These are phyloP conservation scores for Cherax quadricarinatus DNA, from an alignment of 1,140 invertebrate species.

Conservation along the genomic window DNA sequence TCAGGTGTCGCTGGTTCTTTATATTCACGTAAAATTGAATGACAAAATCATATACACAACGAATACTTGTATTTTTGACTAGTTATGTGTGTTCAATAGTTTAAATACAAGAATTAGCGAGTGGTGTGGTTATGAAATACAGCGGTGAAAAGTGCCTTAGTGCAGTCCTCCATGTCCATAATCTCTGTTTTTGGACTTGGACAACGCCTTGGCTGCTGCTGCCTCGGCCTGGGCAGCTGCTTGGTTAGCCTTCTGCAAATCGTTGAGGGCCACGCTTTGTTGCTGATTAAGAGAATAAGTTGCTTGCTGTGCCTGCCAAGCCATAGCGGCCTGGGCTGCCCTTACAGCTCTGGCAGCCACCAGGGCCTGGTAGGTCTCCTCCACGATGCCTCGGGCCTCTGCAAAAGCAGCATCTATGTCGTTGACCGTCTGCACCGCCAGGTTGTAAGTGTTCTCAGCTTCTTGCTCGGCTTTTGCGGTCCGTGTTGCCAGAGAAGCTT, in stretches of 20 bases:
- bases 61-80: not conserved
- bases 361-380: conserved; percentile 38
- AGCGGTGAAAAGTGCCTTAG: not conserved
- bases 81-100: not conserved
- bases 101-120: not conserved
- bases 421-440: conserved; percentile 7
- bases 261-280: conserved; percentile 33
- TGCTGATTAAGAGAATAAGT: conserved; percentile 42
- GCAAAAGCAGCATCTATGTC: conserved; percentile 66
- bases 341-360: conserved; percentile 29
- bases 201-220: conserved; percentile 42
- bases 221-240: conserved; percentile 50
- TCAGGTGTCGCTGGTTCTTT: not conserved
- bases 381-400: conserved; percentile 56
- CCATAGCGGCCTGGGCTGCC: conserved; percentile 15
- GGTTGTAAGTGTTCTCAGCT: not conserved
- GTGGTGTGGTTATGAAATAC: not conserved
- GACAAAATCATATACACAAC: not conserved
- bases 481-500: not conserved
- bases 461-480: not conserved
- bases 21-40: not conserved
- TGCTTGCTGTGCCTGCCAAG: conserved; percentile 53
- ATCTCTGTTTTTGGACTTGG: conserved; percentile 25
- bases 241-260: conserved; percentile 43
- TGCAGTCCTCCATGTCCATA: not conserved